Evolutionary conservation across 2,113 vertebrate genomes (phyloP).

Genomic region (Forbesichthys papilliferus): DNA sequence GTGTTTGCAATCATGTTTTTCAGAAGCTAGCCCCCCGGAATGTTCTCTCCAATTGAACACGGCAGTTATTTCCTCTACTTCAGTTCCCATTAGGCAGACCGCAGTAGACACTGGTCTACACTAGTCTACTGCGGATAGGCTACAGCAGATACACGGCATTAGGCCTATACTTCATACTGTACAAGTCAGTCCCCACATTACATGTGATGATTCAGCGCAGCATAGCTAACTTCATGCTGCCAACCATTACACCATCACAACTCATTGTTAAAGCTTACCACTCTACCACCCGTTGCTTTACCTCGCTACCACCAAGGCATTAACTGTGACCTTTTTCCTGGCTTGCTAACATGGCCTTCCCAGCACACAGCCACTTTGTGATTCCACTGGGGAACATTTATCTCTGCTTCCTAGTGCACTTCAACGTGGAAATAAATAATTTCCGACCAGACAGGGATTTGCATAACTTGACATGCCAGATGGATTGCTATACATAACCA

Average conservation of each 20-base stretch:
- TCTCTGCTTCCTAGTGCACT: constrained; percentile 53
- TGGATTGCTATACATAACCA: constrained; percentile 3
- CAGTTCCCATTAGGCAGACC: background rate
- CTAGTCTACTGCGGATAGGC: constrained; percentile 3
- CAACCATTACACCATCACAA: constrained; percentile 61
- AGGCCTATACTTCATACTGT: background rate
- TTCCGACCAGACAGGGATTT: constrained; percentile 48
- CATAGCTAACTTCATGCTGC: constrained; percentile 18
- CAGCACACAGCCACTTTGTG: constrained; percentile 59
- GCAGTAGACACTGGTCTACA: background rate
- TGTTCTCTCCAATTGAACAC: background rate
- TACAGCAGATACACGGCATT: background rate
- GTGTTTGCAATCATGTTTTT: no score
- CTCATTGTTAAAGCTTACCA: constrained; percentile 44
- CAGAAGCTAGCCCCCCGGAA: no score
- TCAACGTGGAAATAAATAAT: constrained; percentile 63
- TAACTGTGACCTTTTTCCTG: constrained; percentile 44
- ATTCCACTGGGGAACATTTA: constrained; percentile 55
- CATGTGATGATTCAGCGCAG: constrained; percentile 5
- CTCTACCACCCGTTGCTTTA: constrained; percentile 57
- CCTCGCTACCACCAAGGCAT: constrained; percentile 57
- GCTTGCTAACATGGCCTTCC: constrained; percentile 59
- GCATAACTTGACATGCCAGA: constrained; percentile 5
- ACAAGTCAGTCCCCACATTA: constrained; percentile 13
- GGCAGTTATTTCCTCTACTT: background rate